These are phyloP conservation scores for Elymnias hypermnestra DNA, from an alignment of 1,140 invertebrate genomes.

Conservation along the genomic window DNA sequence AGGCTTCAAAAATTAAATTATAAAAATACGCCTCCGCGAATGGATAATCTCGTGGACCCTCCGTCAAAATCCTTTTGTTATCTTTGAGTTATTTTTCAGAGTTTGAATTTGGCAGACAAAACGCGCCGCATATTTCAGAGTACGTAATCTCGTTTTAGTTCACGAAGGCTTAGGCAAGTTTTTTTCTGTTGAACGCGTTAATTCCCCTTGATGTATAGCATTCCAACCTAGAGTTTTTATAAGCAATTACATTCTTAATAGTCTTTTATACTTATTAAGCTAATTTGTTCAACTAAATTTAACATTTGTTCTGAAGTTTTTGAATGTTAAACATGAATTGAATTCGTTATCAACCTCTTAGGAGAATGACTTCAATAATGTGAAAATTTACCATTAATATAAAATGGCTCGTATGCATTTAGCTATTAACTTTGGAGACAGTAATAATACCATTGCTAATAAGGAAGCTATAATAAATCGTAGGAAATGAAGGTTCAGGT, in stretches of 20 bases:
- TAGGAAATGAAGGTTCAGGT: no score
- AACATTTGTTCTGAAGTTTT: no score
- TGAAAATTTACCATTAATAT: no score
- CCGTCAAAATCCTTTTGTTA: constrained; percentile 62
- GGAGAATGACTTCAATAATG: no score
- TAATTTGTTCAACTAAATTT: constrained; percentile 23
- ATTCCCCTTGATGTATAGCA: constrained; percentile 36
- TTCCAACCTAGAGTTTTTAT: constrained; percentile 21
- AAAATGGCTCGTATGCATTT: no score
- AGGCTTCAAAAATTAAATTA: constrained; percentile 15
- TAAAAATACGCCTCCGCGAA: constrained; percentile 11
- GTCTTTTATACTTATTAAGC: constrained; percentile 16
- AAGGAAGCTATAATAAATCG: no score
- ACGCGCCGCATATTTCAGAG: constrained; percentile 57
- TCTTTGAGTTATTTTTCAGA: constrained; percentile 59
- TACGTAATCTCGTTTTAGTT: constrained; percentile 57
- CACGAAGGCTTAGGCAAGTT: constrained; percentile 42
- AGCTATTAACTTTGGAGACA: no score
- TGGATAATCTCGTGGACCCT: constrained; percentile 30
- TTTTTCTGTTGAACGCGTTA: constrained; percentile 43
- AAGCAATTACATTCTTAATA: constrained; percentile 22
- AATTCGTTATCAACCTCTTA: no score
- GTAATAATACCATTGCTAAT: no score
- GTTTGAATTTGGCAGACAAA: constrained; percentile 55
- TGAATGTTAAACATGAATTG: no score